Evolutionary conservation across 2,113 vertebrate genomes (phyloP), one percentile per base, ranked within the genome.

Genomic region (Speoplatyrhinus poulsoni): DNA sequence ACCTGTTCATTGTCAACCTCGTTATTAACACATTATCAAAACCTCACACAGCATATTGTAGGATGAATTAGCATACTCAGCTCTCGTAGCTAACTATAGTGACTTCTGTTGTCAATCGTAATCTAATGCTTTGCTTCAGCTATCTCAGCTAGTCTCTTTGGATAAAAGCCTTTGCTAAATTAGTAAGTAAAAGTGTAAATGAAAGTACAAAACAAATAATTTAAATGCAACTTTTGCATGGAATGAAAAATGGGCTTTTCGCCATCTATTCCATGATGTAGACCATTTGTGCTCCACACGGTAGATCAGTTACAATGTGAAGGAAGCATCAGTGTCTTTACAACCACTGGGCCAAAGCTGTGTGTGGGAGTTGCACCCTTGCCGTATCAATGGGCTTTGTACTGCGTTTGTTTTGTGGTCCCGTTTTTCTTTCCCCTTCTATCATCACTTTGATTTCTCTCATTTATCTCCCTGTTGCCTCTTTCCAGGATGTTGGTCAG

Each of bases 401-500:
- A 60, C 76, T 83, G 26, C 26, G 26, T 26, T 64, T 67, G 75
- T 80, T 79, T 70, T 83, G 83, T 84, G 12, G 47, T 66, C 55
- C 53, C 61, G 36, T 64, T 82, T 71, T 79, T 72, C n/a, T 61
- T 73, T 80, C 73, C 49, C 60, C 67, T 67, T 73, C 60, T 46
- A 9, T 70, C 65, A 74, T 66, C 60, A 59, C 80, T 70, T 72
- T 77, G 65, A 62, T 49, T 83, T 81, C 69, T 79, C 77, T 81
- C 79, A 80, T 87, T 75, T 82, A 77, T 89, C 85, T 89, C 65
- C 85, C 89, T 83, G 90, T 91, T 91, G 83, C 90, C 88, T 95
- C 91, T 92, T 94, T 93, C 88, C 90, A 93, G 93, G 94, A 88
- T 91, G 90, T 88, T 93, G 89, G 92, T 91, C 93, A 93, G 91